phyloP scores from a whole-genome alignment of 2,113 vertebrate genomes.

The Pithys albifrons region DNA sequence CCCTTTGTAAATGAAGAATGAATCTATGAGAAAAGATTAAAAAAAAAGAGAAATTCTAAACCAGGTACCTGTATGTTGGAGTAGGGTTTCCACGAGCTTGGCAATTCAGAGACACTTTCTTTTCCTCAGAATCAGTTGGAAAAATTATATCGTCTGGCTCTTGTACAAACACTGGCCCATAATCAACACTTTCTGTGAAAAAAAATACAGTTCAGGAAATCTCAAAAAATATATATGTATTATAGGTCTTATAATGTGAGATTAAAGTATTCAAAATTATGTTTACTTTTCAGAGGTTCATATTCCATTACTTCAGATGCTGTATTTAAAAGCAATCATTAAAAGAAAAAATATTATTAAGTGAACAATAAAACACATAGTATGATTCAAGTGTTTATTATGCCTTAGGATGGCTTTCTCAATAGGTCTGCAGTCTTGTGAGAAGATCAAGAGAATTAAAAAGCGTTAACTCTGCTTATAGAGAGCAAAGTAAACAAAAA shows the following conservation, averaged over 20 bases:
- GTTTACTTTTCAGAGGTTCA: not conserved
- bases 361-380: not conserved
- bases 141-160: constrained; percentile 90
- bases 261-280: not conserved
- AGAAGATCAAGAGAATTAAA: not conserved
- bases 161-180: constrained; percentile 90
- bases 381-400: not conserved
- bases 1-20: not conserved
- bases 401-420: not conserved
- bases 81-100: constrained; percentile 86
- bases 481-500: not conserved
- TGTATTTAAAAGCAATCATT: not conserved
- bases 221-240: not conserved
- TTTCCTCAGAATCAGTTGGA: constrained; percentile 89
- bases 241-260: not conserved
- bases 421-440: not conserved
- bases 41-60: not conserved
- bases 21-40: not conserved
- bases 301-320: not conserved
- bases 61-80: constrained; percentile 86
- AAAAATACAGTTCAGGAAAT: not conserved
- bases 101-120: constrained; percentile 90
- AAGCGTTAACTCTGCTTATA: not conserved
- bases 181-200: constrained; percentile 85
- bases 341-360: not conserved